phyloP scores from a whole-genome alignment of 2,888 invertebrate genomes.

The Dryomyza anilis region DNA sequence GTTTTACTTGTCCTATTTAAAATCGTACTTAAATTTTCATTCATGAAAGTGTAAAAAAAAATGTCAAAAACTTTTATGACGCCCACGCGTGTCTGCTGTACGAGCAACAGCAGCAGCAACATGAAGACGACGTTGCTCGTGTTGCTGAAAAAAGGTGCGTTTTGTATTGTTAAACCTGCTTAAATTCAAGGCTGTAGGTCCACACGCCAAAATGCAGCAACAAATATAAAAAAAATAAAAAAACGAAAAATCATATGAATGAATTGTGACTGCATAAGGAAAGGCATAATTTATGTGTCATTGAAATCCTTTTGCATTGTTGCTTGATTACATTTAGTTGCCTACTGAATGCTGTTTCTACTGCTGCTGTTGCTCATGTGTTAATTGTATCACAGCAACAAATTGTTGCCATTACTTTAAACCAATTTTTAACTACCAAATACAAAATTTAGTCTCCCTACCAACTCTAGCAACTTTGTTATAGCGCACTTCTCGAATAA shows the following conservation, averaged over 20 bases:
- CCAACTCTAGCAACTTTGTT: neutral
- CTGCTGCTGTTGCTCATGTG: neutral
- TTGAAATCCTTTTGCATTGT: constrained; percentile 27
- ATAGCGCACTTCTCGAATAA: neutral
- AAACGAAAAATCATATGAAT: neutral
- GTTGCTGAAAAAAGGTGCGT: constrained; percentile 39
- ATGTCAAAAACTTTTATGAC: constrained; percentile 23
- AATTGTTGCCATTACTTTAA: too few species aligned
- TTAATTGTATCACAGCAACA: too few species aligned
- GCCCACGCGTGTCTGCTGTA: constrained; percentile 22
- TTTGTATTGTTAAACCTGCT: constrained; percentile 35
- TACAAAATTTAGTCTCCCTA: neutral
- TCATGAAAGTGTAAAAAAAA: constrained; percentile 37
- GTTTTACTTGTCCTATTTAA: neutral
- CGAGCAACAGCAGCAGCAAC: constrained; percentile 22
- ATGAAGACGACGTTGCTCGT: neutral
- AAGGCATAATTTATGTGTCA: constrained; percentile 49
- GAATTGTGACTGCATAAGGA: constrained; percentile 8
- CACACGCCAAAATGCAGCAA: neutral
- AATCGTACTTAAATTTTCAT: constrained; percentile 32
- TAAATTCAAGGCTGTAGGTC: constrained; percentile 43
- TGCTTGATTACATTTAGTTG: constrained; percentile 25
- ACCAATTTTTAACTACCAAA: neutral
- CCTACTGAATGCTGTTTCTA: neutral
- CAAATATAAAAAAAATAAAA: neutral